Base-by-base conservation (phyloP, 2,888 invertebrate genomes). In the Campoplex capitator region DNA sequence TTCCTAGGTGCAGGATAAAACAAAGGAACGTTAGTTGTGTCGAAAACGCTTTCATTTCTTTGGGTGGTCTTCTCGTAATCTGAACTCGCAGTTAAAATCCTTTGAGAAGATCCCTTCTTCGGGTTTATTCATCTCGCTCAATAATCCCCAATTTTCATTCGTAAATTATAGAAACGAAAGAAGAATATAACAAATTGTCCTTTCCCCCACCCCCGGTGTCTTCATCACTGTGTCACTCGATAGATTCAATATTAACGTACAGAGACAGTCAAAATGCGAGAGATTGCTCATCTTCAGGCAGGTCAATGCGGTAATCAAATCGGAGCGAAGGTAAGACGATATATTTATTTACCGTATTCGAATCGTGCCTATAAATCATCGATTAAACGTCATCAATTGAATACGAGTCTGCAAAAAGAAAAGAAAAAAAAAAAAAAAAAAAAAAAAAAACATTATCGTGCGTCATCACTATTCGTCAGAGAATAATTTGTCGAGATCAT, bases 301-400 rank as follows among this genome's bases (percentile, higher is more conserved):
- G 96, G 96, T 54, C 96, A 96, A 92, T 96, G 96, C 91, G 96
- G 96, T 86, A 96, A 96, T 91, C 96, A 96, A 92, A 96, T 96
- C 88, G 96, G 96, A 65, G 95, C 96, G 13, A 96, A 96, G 95
- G 96, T 96, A 90, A 88, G 92, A 18, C 92, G 32, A 38, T 62
- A 65, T 51, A 48, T 48, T 35, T 51, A 35, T 51, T 51, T n/a
- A 76, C 35, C n/a, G 13, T 65, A 11, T 18, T 70, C 18, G 16
- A 35, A 67, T 76, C 4, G 1, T 38, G n/a, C 13, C 3, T 65
- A 84, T 48, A 13, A 68, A 56, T 35, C 13, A 9, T 62, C 16
- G 32, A 32, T 62, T 1, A 16, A 56, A 74, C 38, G n/a, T 38
- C 74, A 58, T 7, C 58, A n/a, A 56, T 38, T 56, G 18, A 45